These are phyloP conservation scores for Strigamia transsilvanica DNA, from an alignment of 2,888 invertebrate genomes.

Conservation along the genomic window DNA sequence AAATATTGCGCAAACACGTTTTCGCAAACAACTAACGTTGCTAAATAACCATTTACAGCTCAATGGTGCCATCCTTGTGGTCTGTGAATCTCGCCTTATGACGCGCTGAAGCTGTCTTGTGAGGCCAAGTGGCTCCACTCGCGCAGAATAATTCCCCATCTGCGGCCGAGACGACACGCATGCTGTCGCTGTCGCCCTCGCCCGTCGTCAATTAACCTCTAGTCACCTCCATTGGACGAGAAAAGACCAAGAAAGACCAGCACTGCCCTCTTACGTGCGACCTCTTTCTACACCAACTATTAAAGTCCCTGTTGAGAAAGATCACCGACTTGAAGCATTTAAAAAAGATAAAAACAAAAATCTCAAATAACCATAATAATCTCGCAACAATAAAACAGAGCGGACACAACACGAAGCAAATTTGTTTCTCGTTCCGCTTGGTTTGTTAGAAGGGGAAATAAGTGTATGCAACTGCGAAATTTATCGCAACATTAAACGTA, in stretches of 20 bases:
- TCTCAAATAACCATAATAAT: neutral
- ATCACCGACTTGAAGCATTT: constrained; percentile 4
- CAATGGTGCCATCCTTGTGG: constrained; percentile 33
- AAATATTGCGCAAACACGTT: neutral
- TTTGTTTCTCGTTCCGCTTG: neutral
- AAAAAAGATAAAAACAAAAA: neutral
- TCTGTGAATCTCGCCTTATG: constrained; percentile 42
- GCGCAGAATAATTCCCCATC: constrained; percentile 48
- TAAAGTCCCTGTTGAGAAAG: constrained; percentile 24
- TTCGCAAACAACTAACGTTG: constrained; percentile 33
- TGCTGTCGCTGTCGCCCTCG: constrained; percentile 45
- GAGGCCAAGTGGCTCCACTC: constrained; percentile 49
- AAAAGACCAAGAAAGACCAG: constrained; percentile 9
- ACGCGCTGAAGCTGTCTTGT: constrained; percentile 37
- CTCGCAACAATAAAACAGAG: neutral
- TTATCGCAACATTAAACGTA: constrained; percentile 69
- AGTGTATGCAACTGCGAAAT: neutral
- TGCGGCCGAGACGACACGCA: constrained; percentile 38
- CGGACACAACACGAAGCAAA: neutral
- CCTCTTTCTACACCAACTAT: constrained; percentile 21
- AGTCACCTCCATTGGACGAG: constrained; percentile 43
- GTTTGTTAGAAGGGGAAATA: neutral
- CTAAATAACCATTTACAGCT: constrained; percentile 40
- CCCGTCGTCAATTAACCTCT: constrained; percentile 36
- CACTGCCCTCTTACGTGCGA: constrained; percentile 42